Evolutionary conservation across 2,888 invertebrate genomes (phyloP).

Genomic region (Spodoptera exigua): DNA sequence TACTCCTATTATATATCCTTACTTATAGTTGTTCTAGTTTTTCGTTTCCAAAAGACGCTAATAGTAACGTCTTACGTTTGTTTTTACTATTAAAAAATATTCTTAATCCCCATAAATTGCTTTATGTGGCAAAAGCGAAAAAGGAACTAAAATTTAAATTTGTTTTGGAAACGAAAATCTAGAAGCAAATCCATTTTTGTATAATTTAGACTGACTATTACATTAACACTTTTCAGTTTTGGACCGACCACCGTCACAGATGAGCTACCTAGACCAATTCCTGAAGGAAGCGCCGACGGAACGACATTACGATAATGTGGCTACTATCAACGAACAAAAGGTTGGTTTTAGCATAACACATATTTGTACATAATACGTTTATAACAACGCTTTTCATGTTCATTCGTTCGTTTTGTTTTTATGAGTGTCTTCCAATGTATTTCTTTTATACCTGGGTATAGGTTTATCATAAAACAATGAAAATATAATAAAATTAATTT

Average conservation of each 20-base stretch:
- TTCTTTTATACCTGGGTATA: too few species aligned
- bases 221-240: conserved; percentile 90
- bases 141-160: too few species aligned
- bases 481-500: too few species aligned
- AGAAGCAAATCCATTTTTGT: neutral
- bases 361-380: conserved; percentile 11
- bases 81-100: too few species aligned
- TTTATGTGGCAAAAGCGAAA: too few species aligned
- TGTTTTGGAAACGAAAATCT: conserved; percentile 34
- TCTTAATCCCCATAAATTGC: too few species aligned
- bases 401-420: conserved; percentile 44
- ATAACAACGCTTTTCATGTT: conserved; percentile 47
- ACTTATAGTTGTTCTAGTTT: conserved; percentile 14
- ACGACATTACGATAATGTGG: conserved; percentile 84
- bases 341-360: conserved; percentile 64
- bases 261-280: conserved; percentile 97
- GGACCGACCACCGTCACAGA: conserved; percentile 96
- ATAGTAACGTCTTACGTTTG: too few species aligned
- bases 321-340: conserved; percentile 84
- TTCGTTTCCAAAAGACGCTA: conserved; percentile 29
- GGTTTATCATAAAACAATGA: too few species aligned
- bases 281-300: conserved; percentile 92
- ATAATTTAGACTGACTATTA: conserved; percentile 11
- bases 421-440: conserved; percentile 37
- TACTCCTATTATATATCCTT: neutral